Conservation (phyloP, 2,113 vertebrate genomes). For the Tiliqua scincoides region DNA sequence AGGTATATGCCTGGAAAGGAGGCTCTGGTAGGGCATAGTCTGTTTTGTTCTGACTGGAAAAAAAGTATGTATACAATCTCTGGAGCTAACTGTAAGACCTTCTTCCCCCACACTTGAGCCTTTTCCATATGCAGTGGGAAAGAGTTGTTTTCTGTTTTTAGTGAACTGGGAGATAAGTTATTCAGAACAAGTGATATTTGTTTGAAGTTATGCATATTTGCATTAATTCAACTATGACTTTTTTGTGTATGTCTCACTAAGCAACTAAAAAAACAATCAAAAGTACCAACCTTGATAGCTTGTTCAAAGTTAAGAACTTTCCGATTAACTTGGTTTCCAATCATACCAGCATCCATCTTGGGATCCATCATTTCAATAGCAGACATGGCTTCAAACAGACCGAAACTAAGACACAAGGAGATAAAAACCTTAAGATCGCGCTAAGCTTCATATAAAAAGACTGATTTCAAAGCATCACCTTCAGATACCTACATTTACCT, state of each 20-base stretch:
- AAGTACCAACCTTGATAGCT: constrained; percentile 89
- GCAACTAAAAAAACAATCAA: neutral
- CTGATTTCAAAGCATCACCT: neutral
- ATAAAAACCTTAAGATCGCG: constrained; percentile 14
- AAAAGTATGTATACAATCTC: neutral
- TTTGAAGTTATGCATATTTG: neutral
- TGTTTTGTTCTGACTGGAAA: too few relatives aligned
- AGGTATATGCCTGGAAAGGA: neutral
- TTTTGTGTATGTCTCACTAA: neutral
- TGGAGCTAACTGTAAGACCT: neutral
- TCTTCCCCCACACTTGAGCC: neutral
- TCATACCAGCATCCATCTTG: constrained; percentile 99
- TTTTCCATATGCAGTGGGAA: neutral
- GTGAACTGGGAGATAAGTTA: neutral
- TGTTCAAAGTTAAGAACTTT: constrained; percentile 98
- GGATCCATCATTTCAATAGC: constrained; percentile 99
- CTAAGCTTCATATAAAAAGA: neutral
- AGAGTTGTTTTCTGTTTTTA: neutral
- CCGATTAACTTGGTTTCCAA: constrained; percentile 98
- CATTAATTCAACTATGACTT: neutral
- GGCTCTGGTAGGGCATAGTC: neutral
- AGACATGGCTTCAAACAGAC: constrained; percentile 99
- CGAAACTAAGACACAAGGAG: constrained; percentile 82
- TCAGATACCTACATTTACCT: too few relatives aligned
- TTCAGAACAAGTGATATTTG: neutral